Percentiles rank a stretch among this genome's conserved stretches.
Evolutionary conservation across 64 coral and sea anemone species (phyloP).

Genomic region (Pocillopora verrucosa): DNA sequence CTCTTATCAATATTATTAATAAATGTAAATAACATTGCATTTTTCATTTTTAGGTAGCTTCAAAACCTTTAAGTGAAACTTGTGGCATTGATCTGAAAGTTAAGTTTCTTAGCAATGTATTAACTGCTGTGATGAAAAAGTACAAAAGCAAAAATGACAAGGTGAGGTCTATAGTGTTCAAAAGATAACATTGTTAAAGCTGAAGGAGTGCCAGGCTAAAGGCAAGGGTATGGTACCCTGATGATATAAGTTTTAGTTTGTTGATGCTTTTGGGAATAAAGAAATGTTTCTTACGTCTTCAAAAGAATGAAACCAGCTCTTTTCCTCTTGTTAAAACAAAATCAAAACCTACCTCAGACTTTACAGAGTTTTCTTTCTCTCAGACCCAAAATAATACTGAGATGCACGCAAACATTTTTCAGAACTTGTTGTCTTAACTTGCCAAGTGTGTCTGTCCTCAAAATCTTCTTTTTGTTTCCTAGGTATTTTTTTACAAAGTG

Average conservation of each 20-base stretch:
- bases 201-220: too few relatives aligned
- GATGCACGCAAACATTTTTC: too few relatives aligned
- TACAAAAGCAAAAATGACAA: constrained; percentile 19
- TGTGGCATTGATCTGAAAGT: constrained; percentile 66
- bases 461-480: not conserved
- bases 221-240: too few relatives aligned
- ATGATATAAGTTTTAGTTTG: too few relatives aligned
- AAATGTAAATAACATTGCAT: not conserved
- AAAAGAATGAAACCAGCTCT: too few relatives aligned
- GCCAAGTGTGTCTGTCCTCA: not conserved
- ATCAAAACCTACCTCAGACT: too few relatives aligned
- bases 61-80: constrained; percentile 50
- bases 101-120: constrained; percentile 64
- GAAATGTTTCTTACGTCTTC: too few relatives aligned
- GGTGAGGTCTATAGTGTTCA: constrained; percentile 4
- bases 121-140: constrained; percentile 64
- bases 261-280: too few relatives aligned
- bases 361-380: too few relatives aligned
- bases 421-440: not conserved
- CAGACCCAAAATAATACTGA: too few relatives aligned
- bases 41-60: constrained; percentile 47
- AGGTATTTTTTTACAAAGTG: constrained; percentile 95
- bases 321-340: too few relatives aligned
- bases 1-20: not conserved
- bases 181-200: too few relatives aligned